Conservation (phyloP, 2,888 invertebrate genomes). For the Nycteola revayana region DNA sequence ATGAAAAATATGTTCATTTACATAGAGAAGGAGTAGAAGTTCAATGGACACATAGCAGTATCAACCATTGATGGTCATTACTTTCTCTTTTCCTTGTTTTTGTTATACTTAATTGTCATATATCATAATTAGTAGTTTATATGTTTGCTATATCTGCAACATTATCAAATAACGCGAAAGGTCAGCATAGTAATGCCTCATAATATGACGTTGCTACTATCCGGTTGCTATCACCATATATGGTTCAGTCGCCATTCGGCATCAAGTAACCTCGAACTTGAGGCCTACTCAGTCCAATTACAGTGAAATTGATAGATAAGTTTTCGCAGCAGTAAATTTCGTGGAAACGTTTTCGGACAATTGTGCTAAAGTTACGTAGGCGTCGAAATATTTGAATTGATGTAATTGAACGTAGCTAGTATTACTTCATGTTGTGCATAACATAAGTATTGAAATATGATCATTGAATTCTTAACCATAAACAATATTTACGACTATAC, state of each 20-base stretch:
- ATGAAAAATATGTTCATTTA: too few relatives aligned
- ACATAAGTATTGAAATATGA: too few relatives aligned
- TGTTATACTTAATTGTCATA: too few relatives aligned
- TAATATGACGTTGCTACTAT: background rate
- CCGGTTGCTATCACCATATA: slow-evolving; percentile 22
- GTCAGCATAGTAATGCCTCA: slow-evolving; percentile 15
- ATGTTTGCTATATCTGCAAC: too few relatives aligned
- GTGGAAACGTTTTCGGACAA: slow-evolving; percentile 7
- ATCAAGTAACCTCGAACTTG: slow-evolving; percentile 33
- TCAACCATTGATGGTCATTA: too few relatives aligned
- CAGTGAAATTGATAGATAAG: slow-evolving; percentile 23
- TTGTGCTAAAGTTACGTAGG: slow-evolving; percentile 17
- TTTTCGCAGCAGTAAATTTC: slow-evolving; percentile 11
- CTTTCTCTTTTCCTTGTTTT: too few relatives aligned
- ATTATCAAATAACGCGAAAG: slow-evolving; percentile 5
- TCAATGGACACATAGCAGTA: too few relatives aligned
- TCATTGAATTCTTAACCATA: too few relatives aligned
- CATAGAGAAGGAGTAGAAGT: too few relatives aligned
- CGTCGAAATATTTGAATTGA: slow-evolving; percentile 16
- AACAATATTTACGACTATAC: too few relatives aligned
- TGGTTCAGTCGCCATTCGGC: slow-evolving; percentile 13
- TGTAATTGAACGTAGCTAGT: slow-evolving; percentile 9
- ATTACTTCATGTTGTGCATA: too few relatives aligned
- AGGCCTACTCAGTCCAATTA: slow-evolving; percentile 23
- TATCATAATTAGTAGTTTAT: too few relatives aligned